Percentiles rank a stretch among this genome's conserved stretches.
phyloP scores from a whole-genome alignment of 2,113 vertebrate species.

The Dipodomys stephensi region DNA sequence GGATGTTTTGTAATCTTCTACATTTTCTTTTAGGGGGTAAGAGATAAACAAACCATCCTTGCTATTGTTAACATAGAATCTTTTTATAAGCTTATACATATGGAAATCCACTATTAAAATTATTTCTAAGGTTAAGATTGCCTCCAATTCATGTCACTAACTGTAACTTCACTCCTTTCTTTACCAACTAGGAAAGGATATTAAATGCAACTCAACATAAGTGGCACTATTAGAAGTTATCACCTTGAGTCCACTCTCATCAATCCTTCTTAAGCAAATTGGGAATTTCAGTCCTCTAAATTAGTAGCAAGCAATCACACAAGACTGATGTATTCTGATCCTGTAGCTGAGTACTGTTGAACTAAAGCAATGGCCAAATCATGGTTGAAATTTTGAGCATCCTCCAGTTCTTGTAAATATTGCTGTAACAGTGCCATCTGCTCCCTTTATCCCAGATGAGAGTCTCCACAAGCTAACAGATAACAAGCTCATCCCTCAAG shows the following conservation, averaged over 20 bases:
- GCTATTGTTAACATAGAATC: neutral
- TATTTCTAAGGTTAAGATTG: neutral
- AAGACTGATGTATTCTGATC: neutral
- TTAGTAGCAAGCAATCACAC: neutral
- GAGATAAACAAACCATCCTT: neutral
- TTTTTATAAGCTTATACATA: neutral
- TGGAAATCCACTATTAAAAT: slow-evolving; percentile 18
- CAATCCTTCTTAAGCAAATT: slow-evolving; percentile 10
- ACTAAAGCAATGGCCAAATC: neutral
- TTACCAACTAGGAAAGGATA: neutral
- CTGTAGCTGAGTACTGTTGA: neutral
- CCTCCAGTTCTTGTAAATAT: neutral
- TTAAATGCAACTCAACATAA: neutral
- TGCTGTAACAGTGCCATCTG: neutral
- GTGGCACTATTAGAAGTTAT: neutral
- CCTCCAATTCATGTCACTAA: neutral
- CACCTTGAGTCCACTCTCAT: neutral
- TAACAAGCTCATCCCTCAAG: neutral
- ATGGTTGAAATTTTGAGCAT: neutral
- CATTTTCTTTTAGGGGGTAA: neutral
- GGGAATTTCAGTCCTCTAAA: slow-evolving; percentile 13
- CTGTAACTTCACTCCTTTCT: neutral
- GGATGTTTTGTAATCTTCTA: neutral
- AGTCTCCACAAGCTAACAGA: neutral
- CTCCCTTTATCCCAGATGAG: neutral